A percentile compares a stretch with the other conserved stretches of the same genome.
Conservation (phyloP, 2,797 vertebrate genomes). For the Aphelocoma californica region DNA sequence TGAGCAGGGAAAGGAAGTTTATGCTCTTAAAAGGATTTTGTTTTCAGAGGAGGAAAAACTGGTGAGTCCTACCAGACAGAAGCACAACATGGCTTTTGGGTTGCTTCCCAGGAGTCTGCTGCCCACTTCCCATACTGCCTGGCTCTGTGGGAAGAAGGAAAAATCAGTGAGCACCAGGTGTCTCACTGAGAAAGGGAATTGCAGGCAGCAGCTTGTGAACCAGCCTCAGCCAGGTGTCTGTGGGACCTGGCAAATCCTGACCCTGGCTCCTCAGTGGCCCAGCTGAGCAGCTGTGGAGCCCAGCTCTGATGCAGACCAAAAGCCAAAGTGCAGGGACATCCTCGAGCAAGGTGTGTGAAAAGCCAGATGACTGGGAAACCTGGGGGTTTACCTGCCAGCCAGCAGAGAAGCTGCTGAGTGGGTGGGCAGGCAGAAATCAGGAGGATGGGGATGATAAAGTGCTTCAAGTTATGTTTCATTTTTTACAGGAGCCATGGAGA, state of each 20-base stretch:
- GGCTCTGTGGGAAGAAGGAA: not conserved
- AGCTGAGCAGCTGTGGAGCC: not conserved
- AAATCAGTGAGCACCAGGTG: not conserved
- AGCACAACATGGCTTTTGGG: accelerated
- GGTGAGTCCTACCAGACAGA: not conserved
- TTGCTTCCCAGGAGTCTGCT: not conserved
- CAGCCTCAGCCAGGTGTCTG: not conserved
- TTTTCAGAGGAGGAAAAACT: not conserved
- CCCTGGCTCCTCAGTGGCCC: accelerated
- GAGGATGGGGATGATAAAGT: not conserved
- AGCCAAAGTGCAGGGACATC: not conserved
- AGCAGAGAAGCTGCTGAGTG: not conserved
- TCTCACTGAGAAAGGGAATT: not conserved
- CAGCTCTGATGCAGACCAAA: not conserved
- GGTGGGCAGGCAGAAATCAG: not conserved
- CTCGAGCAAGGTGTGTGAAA: not conserved
- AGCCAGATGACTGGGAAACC: not conserved
- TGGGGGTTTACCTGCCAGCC: not conserved
- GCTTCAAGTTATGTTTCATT: not conserved
- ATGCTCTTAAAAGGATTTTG: not conserved
- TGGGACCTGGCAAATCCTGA: not conserved
- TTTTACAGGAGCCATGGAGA: not conserved
- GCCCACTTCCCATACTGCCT: not conserved
- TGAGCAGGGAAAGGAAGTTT: not conserved
- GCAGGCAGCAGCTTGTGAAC: not conserved